A percentile compares a stretch with the other conserved stretches of the same genome.
Evolutionary conservation across 2,113 vertebrate genomes (phyloP).

Genomic region (Lophura nycthemera): DNA sequence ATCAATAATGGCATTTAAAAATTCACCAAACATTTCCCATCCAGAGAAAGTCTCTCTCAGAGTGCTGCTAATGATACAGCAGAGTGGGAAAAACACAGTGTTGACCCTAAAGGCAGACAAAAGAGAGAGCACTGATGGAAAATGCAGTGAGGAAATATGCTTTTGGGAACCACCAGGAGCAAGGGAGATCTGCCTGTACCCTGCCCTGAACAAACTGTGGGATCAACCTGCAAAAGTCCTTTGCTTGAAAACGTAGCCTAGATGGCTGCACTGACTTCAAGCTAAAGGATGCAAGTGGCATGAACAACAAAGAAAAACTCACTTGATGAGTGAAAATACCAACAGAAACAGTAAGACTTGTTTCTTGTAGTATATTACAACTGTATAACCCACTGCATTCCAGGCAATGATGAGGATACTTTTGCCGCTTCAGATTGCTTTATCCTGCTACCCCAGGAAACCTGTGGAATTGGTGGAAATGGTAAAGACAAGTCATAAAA

Average conservation of each 20-base stretch:
- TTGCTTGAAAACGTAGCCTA: background rate
- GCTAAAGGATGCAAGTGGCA: background rate
- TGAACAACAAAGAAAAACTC: background rate
- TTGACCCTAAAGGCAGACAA: background rate
- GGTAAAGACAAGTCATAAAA: background rate
- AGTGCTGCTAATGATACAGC: slow-evolving; percentile 4
- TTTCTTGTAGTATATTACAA: background rate
- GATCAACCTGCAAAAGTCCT: background rate
- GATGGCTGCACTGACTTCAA: background rate
- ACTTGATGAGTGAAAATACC: background rate
- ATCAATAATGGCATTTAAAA: slow-evolving; percentile 59
- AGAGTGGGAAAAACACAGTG: background rate
- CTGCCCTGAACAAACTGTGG: background rate
- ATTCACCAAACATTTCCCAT: slow-evolving; percentile 4
- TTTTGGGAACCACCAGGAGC: background rate
- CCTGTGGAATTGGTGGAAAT: background rate
- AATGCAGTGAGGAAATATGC: background rate
- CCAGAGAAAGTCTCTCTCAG: background rate
- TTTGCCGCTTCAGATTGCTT: background rate
- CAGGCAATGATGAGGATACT: fast-evolving
- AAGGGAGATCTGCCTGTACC: background rate
- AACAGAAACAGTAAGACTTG: background rate
- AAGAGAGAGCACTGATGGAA: background rate
- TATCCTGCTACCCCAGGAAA: background rate
- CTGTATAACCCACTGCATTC: background rate